phyloP scores from a whole-genome alignment of 2,888 invertebrate genomes.

The Eupithecia abbreviata region DNA sequence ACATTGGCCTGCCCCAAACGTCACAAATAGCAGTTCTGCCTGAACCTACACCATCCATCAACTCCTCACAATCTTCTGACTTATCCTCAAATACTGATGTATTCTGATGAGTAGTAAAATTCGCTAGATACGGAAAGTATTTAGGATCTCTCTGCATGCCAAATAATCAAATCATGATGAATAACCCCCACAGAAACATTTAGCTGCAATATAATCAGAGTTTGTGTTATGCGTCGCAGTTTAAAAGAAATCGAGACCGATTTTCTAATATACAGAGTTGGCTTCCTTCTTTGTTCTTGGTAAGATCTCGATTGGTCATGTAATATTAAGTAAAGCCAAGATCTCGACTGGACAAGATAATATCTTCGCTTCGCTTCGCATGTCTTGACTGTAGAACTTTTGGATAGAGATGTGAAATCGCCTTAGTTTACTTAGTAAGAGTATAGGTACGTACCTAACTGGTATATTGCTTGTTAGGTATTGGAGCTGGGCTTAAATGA shows the following conservation, averaged over 20 bases:
- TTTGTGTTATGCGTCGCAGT: not conserved
- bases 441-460: slow-evolving; percentile 22
- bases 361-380: not conserved
- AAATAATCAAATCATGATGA: not conserved
- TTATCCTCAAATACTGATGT: not conserved
- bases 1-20: not conserved
- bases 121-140: not conserved
- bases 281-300: not conserved
- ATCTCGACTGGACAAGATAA: not conserved
- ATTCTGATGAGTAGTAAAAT: not conserved
- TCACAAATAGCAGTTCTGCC: not conserved
- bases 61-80: not conserved
- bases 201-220: not conserved
- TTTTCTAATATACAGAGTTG: not conserved
- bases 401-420: slow-evolving; percentile 32
- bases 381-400: not conserved
- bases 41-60: not conserved
- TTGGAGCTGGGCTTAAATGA: slow-evolving; percentile 25
- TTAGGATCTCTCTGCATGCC: not conserved
- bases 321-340: not conserved
- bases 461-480: slow-evolving; percentile 15
- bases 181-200: not conserved
- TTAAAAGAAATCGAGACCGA: not conserved
- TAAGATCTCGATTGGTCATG: not conserved
- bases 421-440: slow-evolving; percentile 18